Evolutionary conservation across 92 coral and sea anemone species (phyloP).

Genomic region (Epizoanthus stellaris): DNA sequence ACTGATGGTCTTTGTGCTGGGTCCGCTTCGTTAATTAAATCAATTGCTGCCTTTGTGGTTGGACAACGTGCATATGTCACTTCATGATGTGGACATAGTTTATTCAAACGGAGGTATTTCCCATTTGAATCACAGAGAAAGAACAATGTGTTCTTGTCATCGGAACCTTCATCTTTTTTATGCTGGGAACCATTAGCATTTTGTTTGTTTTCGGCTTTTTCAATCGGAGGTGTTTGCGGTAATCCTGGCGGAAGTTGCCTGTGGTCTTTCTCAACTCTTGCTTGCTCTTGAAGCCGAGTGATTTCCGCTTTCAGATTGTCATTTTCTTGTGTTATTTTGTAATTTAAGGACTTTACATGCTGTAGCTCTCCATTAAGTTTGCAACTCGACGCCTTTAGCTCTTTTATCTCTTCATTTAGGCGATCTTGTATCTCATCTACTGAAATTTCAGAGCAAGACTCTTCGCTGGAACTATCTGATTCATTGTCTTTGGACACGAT

Average conservation of each 20-base stretch:
- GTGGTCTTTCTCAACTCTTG: not conserved
- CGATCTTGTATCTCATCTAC: not conserved
- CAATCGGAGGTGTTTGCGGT: not conserved
- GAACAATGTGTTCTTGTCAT: not conserved
- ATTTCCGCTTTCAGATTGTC: not conserved
- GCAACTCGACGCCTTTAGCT: not conserved
- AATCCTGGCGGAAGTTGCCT: not conserved
- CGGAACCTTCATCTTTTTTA: not conserved
- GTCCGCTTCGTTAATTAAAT: not conserved
- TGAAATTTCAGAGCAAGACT: constrained; percentile 5
- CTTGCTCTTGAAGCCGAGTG: not conserved
- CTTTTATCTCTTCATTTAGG: not conserved
- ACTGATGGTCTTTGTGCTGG: not conserved
- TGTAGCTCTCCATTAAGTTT: not conserved
- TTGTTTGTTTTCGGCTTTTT: not conserved
- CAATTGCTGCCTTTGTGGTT: not conserved
- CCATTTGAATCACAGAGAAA: no score
- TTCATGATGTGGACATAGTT: not conserved
- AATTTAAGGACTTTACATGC: not conserved
- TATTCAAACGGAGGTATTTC: no score
- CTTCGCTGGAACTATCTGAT: constrained; percentile 2
- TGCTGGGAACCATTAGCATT: not conserved
- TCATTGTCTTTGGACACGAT: not conserved
- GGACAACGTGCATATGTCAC: not conserved
- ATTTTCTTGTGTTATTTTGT: not conserved